phyloP scores from a whole-genome alignment of 2,797 vertebrate species.

The Podargus strigoides region DNA sequence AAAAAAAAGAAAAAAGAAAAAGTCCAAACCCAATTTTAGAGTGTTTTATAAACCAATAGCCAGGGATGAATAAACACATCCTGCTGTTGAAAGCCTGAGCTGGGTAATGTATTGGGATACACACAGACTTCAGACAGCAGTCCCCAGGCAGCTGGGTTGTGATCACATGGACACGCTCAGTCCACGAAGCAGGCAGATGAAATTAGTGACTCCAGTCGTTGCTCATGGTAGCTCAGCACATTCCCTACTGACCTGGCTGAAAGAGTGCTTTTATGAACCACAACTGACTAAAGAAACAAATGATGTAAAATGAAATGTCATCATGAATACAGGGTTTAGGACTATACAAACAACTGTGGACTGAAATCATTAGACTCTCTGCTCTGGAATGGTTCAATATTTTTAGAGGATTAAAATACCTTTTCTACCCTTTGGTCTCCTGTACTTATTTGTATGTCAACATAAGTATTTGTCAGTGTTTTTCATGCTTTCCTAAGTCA shows the following conservation, averaged over 20 bases:
- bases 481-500: slow-evolving; percentile 44
- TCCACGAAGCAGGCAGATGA: background rate
- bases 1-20: no score
- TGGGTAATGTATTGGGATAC: background rate
- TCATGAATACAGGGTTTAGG: slow-evolving; percentile 45
- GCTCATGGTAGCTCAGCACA: slow-evolving; percentile 58
- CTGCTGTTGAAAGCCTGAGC: slow-evolving; percentile 26
- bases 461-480: slow-evolving; percentile 58
- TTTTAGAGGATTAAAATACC: slow-evolving; percentile 62
- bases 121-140: background rate
- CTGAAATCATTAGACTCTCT: slow-evolving; percentile 56
- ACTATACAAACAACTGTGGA: slow-evolving; percentile 47
- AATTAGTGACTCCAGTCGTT: slow-evolving; percentile 9
- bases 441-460: slow-evolving; percentile 57
- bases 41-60: background rate
- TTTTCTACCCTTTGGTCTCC: slow-evolving; percentile 56
- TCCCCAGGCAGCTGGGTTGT: slow-evolving; percentile 6
- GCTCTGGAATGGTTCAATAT: slow-evolving; percentile 44
- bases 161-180: background rate
- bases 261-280: slow-evolving; percentile 43
- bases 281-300: slow-evolving; percentile 67
- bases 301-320: slow-evolving; percentile 68
- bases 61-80: slow-evolving; percentile 9
- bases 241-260: slow-evolving; percentile 62
- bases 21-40: background rate